phyloP scores from a whole-genome alignment of 2,113 vertebrate species.

The Ophiodon elongatus region DNA sequence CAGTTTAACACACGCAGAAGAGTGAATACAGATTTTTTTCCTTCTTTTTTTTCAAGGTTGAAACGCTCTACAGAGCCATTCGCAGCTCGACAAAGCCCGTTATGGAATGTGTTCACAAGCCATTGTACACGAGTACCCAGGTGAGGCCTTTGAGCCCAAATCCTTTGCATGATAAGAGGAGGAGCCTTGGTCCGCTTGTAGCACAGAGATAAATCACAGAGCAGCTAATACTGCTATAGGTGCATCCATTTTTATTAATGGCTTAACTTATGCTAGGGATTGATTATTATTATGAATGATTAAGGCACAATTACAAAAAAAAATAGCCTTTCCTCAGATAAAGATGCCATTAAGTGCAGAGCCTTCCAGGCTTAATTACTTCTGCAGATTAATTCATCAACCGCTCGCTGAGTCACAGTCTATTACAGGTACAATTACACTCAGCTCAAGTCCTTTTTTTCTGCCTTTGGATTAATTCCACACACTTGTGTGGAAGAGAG shows the following conservation, averaged over 20 bases:
- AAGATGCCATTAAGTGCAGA: conserved; percentile 67
- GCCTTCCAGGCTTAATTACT: conserved; percentile 68
- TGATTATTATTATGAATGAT: conserved; percentile 65
- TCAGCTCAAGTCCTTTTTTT: conserved; percentile 37
- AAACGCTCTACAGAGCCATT: not conserved
- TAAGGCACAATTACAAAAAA: conserved; percentile 50
- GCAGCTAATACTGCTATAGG: conserved; percentile 1
- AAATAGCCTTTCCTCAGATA: conserved; percentile 50
- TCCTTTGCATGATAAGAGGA: conserved; percentile 39
- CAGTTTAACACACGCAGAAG: conserved; percentile 24
- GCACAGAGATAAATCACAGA: conserved; percentile 26
- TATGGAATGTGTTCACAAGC: conserved; percentile 23
- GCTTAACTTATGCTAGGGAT: conserved; percentile 47
- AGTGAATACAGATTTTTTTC: not conserved
- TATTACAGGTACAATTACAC: conserved; percentile 67
- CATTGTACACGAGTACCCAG: conserved; percentile 9
- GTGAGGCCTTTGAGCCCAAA: conserved; percentile 31
- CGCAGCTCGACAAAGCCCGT: not conserved
- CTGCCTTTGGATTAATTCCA: conserved; percentile 29
- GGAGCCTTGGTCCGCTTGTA: conserved; percentile 33
- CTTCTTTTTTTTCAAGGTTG: not conserved
- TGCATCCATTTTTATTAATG: conserved; percentile 36
- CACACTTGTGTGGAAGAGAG: conserved; percentile 19
- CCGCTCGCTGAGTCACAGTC: conserved; percentile 59
- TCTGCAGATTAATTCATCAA: conserved; percentile 62